A percentile compares a stretch with the other conserved stretches of the same genome.
phyloP scores from a whole-genome alignment of 1,140 invertebrate genomes.

The Drosophila subpulchrella region DNA sequence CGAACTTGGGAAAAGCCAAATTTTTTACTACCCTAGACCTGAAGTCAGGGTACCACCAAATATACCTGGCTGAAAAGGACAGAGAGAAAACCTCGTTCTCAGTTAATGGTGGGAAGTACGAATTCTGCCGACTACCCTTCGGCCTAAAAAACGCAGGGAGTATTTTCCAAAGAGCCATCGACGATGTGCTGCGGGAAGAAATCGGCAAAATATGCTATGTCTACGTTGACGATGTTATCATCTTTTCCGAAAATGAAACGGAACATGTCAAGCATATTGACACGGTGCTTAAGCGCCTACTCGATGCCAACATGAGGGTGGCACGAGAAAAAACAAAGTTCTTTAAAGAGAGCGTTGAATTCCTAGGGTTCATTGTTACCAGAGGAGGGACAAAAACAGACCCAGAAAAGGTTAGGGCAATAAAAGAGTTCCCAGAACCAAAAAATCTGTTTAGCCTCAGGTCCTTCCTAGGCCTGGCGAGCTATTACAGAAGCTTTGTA shows the following conservation, averaged over 20 bases:
- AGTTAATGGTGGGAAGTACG: conserved; percentile 14
- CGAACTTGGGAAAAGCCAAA: too few relatives aligned
- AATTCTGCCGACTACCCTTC: conserved; percentile 18
- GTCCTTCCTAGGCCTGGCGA: conserved; percentile 13
- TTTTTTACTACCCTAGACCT: too few relatives aligned
- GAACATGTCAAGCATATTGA: conserved; percentile 16
- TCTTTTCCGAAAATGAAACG: conserved; percentile 15
- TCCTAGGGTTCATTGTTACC: conserved; percentile 18
- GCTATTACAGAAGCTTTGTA: conserved; percentile 17
- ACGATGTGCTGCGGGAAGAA: conserved; percentile 6
- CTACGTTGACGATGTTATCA: conserved; percentile 16
- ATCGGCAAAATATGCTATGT: not conserved
- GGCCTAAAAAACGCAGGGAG: conserved; percentile 14
- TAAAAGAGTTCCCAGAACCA: conserved; percentile 8
- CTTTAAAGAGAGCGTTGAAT: conserved; percentile 17
- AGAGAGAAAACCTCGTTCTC: conserved; percentile 29
- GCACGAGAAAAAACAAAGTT: conserved; percentile 12
- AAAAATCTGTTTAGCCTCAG: conserved; percentile 9
- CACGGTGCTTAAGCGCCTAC: conserved; percentile 7
- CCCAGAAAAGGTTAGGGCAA: conserved; percentile 19
- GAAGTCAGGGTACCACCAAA: too few relatives aligned
- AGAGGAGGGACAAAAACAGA: conserved; percentile 2
- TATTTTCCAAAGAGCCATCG: conserved; percentile 25
- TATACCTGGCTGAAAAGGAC: too few relatives aligned
- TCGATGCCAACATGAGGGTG: conserved; percentile 22